phyloP scores from a whole-genome alignment of 2,888 invertebrate genomes.

The Latheticus oryzae region DNA sequence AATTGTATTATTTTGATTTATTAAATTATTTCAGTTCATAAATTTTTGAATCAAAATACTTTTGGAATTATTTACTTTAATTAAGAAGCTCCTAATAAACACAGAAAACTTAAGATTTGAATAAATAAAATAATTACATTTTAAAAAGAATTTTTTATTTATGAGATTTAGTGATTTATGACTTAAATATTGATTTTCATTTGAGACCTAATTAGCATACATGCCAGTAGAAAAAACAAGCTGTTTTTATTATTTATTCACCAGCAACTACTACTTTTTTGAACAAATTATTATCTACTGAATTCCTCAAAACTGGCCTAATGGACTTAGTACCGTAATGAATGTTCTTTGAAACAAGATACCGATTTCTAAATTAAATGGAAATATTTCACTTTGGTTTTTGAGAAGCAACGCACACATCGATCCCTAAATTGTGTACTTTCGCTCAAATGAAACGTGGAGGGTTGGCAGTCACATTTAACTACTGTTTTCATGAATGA shows the following conservation, averaged over 20 bases:
- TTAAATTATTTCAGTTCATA: no score
- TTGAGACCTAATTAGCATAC: constrained; percentile 26
- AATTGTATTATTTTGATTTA: no score
- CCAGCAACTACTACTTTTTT: constrained; percentile 23
- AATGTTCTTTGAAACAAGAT: no score
- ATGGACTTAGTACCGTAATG: no score
- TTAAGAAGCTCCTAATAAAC: no score
- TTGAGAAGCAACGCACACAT: neutral
- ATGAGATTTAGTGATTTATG: constrained; percentile 11
- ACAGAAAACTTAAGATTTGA: no score
- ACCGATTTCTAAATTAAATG: no score
- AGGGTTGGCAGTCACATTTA: constrained; percentile 10
- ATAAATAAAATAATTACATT: constrained; percentile 24
- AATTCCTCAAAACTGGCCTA: constrained; percentile 16
- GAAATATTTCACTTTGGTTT: no score
- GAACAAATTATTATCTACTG: constrained; percentile 4
- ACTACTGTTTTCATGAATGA: constrained; percentile 40
- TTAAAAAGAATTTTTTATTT: constrained; percentile 10
- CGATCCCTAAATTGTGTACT: constrained; percentile 8
- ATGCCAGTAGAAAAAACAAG: constrained; percentile 14
- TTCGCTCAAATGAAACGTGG: constrained; percentile 12
- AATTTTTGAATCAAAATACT: no score
- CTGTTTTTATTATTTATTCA: constrained; percentile 21
- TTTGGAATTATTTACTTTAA: no score
- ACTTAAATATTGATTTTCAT: constrained; percentile 19